These are phyloP conservation scores for Folsomia manolachei DNA, from an alignment of 2,888 invertebrate genomes.

Conservation along the genomic window DNA sequence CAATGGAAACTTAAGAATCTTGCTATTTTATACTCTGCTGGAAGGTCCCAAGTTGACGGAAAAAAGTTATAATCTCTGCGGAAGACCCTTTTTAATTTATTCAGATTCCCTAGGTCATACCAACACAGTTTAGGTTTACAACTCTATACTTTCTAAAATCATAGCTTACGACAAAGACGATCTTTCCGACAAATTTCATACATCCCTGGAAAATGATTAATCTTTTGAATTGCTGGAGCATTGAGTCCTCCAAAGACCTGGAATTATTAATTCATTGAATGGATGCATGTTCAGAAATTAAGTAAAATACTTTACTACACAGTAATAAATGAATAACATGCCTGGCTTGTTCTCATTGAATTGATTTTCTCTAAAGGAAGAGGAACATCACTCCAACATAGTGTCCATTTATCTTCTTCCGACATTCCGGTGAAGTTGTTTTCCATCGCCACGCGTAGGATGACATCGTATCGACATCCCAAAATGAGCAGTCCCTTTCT, in stretches of 20 bases:
- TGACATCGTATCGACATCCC: constrained; percentile 70
- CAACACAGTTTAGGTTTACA: no score
- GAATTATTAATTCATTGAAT: background rate
- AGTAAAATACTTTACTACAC: background rate
- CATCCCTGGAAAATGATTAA: constrained; percentile 92
- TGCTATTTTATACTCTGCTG: constrained; percentile 87
- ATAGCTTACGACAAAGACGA: constrained; percentile 74
- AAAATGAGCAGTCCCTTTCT: background rate
- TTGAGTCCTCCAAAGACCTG: background rate
- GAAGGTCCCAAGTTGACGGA: constrained; percentile 90
- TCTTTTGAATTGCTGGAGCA: constrained; percentile 62
- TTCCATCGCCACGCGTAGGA: constrained; percentile 67
- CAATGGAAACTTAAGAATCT: no score
- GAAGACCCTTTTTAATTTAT: constrained; percentile 81
- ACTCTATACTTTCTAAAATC: no score
- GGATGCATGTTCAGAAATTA: background rate
- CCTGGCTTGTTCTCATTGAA: constrained; percentile 80
- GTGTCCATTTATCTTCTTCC: constrained; percentile 80
- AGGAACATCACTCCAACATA: constrained; percentile 86
- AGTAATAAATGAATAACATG: background rate
- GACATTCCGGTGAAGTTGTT: constrained; percentile 74
- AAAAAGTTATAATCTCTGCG: constrained; percentile 88
- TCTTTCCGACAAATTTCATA: constrained; percentile 86
- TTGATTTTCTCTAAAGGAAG: constrained; percentile 81
- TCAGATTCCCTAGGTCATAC: no score